Percentiles rank a stretch among this genome's conserved stretches.
Conservation (phyloP, 2,888 invertebrate species). For the Tipula helvola region DNA sequence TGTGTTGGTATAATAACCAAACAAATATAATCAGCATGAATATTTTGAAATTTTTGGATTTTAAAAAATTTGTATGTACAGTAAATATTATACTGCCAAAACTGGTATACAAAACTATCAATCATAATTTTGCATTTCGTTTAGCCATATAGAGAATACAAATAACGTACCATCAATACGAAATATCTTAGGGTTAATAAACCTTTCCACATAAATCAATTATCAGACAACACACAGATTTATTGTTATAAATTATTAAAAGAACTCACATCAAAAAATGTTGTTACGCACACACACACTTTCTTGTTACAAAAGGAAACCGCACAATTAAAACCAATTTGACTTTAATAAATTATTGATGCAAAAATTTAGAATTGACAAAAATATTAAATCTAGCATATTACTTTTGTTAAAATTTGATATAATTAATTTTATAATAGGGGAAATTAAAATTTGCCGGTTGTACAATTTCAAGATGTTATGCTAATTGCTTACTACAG, state of each 20-base stretch:
- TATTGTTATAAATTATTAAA: not conserved
- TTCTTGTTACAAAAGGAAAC: not conserved
- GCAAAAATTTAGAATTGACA: not conserved
- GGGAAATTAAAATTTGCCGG: not conserved
- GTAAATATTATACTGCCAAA: not conserved
- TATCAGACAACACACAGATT: not conserved
- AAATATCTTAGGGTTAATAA: not conserved
- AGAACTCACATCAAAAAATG: not conserved
- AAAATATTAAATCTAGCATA: not conserved
- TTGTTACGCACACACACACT: not conserved
- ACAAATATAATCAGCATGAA: not conserved
- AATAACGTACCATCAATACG: not conserved
- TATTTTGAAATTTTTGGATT: not conserved
- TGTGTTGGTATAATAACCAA: not conserved
- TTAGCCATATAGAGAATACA: not conserved
- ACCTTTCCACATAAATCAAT: not conserved
- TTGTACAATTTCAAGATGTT: not conserved
- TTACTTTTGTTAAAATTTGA: not conserved
- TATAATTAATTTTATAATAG: not conserved
- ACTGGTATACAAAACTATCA: not conserved
- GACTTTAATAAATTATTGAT: not conserved
- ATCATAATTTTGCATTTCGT: not conserved
- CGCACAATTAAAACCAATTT: not conserved
- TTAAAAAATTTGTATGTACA: not conserved
- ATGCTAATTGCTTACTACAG: not conserved